These are phyloP conservation scores for Chrosomus eos DNA, from an alignment of 2,797 vertebrate species.

Conservation along the genomic window DNA sequence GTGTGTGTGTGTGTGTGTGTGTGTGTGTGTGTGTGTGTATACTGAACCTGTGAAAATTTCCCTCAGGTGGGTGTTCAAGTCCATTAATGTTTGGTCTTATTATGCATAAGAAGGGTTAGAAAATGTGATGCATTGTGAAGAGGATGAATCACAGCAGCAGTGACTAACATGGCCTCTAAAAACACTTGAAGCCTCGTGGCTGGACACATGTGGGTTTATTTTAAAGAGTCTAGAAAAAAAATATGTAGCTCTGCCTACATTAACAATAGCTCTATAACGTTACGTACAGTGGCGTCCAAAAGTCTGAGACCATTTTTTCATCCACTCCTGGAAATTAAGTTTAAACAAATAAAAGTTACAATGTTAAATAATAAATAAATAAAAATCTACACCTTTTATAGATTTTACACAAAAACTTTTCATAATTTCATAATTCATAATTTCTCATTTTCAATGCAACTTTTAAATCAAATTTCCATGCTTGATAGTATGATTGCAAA, in stretches of 20 bases:
- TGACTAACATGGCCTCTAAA: conserved; percentile 73
- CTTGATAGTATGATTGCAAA: not conserved
- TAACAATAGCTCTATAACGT: conserved; percentile 52
- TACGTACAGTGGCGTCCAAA: not conserved
- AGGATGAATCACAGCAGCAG: conserved; percentile 75
- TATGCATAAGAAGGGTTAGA: conserved; percentile 15
- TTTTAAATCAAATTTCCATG: not conserved
- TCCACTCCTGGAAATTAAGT: not conserved
- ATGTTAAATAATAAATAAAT: not conserved
- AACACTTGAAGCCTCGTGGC: conserved; percentile 69
- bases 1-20: too few relatives aligned
- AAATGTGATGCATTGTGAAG: conserved; percentile 60
- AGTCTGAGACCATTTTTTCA: not conserved
- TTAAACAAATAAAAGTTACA: not conserved
- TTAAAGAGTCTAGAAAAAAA: conserved; percentile 54
- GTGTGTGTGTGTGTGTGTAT: too few relatives aligned
- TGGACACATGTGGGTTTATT: conserved; percentile 62
- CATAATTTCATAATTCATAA: not conserved
- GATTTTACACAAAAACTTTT: not conserved
- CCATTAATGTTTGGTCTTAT: conserved; percentile 9
- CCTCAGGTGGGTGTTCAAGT: conserved; percentile 19
- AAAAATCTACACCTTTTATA: not conserved
- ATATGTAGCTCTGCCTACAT: conserved; percentile 54
- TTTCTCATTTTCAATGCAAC: not conserved
- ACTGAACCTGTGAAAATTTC: too few relatives aligned